Conservation (phyloP, 2,113 vertebrate species). For the Noturus placidus region DNA sequence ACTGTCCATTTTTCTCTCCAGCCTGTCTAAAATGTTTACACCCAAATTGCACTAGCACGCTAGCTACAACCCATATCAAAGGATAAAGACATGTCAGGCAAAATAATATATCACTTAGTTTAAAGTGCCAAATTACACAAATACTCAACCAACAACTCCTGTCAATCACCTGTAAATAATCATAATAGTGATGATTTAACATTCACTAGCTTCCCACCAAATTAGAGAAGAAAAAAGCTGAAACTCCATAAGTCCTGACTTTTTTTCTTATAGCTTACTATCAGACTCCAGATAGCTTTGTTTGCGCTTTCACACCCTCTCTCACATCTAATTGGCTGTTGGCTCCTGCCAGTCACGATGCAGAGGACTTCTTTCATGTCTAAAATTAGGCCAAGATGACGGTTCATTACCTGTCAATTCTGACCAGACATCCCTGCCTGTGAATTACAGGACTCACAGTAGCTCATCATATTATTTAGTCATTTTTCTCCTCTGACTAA, state of each 20-base stretch:
- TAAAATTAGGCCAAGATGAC: not conserved
- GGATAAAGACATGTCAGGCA: too few relatives aligned
- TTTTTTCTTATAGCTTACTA: not conserved
- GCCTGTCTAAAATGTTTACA: too few relatives aligned
- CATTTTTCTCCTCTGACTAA: not conserved
- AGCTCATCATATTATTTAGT: not conserved
- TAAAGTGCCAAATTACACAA: not conserved
- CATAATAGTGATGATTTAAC: too few relatives aligned
- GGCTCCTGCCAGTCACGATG: not conserved
- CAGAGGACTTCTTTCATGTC: not conserved
- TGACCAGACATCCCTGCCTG: not conserved
- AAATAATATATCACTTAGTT: too few relatives aligned
- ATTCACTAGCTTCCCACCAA: not conserved
- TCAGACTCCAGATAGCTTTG: not conserved
- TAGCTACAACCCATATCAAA: not conserved
- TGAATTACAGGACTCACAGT: not conserved
- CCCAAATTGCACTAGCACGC: not conserved
- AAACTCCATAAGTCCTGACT: not conserved
- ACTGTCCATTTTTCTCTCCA: not conserved
- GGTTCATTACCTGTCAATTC: not conserved
- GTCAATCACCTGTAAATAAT: not conserved
- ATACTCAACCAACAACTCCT: too few relatives aligned
- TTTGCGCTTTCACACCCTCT: not conserved
- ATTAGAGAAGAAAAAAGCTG: not conserved
- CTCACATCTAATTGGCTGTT: constrained; percentile 9